A percentile compares a stretch with the other conserved stretches of the same genome.
Conservation (phyloP, 2,797 vertebrate genomes). For the Craterocephalus amniculus region DNA sequence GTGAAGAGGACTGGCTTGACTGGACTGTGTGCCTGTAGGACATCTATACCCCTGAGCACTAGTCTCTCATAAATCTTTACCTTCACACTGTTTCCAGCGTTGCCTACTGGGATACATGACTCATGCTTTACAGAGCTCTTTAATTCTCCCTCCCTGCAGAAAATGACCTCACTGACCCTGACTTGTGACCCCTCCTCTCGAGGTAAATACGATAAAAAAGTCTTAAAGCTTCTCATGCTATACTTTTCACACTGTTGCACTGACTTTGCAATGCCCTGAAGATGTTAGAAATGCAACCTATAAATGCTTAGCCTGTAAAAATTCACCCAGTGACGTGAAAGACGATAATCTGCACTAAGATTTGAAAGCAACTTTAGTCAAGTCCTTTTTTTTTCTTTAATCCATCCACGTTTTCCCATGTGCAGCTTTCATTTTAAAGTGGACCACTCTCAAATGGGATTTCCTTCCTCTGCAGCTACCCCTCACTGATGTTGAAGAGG, state of each 20-base stretch:
- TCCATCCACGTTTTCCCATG: slow-evolving; percentile 31
- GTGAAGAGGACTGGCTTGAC: slow-evolving; percentile 43
- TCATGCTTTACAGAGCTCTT: slow-evolving; percentile 40
- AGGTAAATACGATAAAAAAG: slow-evolving; percentile 20
- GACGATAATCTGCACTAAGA: slow-evolving; percentile 29
- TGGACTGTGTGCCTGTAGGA: slow-evolving; percentile 38
- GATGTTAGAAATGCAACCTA: background rate
- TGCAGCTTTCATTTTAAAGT: slow-evolving; percentile 41
- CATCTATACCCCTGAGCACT: slow-evolving; percentile 41
- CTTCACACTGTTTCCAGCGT: slow-evolving; percentile 37
- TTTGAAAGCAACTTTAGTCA: slow-evolving; percentile 24
- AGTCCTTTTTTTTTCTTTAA: slow-evolving; percentile 39
- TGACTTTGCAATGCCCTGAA: background rate
- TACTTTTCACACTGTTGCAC: slow-evolving; percentile 6
- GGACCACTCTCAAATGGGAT: slow-evolving; percentile 38
- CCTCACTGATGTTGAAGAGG: slow-evolving; percentile 52
- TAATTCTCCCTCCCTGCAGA: slow-evolving; percentile 25
- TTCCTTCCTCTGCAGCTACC: slow-evolving; percentile 63
- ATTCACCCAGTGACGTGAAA: slow-evolving; percentile 23
- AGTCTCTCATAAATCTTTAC: slow-evolving; percentile 42
- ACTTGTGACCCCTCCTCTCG: slow-evolving; percentile 12
- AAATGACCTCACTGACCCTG: slow-evolving; percentile 24
- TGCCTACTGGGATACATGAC: slow-evolving; percentile 35
- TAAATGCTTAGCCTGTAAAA: slow-evolving; percentile 29
- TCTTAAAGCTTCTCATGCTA: background rate